phyloP scores from a whole-genome alignment of 2,797 vertebrate species.

The Alauda arvensis region DNA sequence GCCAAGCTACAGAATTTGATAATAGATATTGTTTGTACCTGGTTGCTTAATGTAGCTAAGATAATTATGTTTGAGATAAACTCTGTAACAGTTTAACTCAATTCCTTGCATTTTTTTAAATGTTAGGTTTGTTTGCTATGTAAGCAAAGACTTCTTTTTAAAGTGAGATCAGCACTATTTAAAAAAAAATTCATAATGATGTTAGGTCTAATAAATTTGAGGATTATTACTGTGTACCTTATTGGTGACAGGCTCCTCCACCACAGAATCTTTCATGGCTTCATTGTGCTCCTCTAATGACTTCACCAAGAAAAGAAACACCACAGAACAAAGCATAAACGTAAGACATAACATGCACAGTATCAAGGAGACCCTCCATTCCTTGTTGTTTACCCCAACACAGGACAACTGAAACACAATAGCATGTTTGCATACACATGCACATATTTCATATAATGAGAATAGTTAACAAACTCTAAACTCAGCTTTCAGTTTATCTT shows the following conservation, averaged over 20 bases:
- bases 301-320: conserved; percentile 79
- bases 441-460: background rate
- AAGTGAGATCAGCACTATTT: background rate
- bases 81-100: background rate
- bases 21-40: background rate
- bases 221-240: conserved; percentile 82
- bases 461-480: background rate
- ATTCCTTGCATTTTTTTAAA: background rate
- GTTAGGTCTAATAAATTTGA: conserved; percentile 10
- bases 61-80: background rate
- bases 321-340: conserved; percentile 71
- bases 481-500: background rate
- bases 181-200: background rate
- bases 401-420: background rate
- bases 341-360: conserved; percentile 67
- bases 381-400: background rate
- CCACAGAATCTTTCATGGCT: conserved; percentile 83
- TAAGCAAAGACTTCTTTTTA: background rate
- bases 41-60: background rate
- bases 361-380: conserved; percentile 61
- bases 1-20: background rate
- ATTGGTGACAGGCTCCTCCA: conserved; percentile 79
- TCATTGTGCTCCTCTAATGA: conserved; percentile 86
- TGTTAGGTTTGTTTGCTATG: background rate
- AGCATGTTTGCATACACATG: background rate